These are phyloP conservation scores for Orius insidiosus DNA, from an alignment of 1,140 invertebrate species.

Conservation along the genomic window DNA sequence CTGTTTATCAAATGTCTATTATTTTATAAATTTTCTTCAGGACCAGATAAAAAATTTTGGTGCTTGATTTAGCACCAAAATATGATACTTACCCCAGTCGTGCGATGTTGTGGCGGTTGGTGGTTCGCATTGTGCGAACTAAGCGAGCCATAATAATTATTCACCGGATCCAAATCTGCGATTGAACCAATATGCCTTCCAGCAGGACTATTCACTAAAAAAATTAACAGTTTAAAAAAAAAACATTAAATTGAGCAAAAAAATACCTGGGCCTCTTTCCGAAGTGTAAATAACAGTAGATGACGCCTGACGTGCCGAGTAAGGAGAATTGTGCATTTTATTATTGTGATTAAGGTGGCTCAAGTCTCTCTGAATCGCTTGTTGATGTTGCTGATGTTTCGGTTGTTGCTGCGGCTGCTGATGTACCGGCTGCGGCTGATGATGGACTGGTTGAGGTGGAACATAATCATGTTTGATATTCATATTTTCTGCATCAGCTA, in stretches of 20 bases:
- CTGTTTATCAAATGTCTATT: too few species aligned
- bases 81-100: conserved; percentile 18
- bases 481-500: conserved; percentile 21
- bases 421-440: conserved; percentile 12
- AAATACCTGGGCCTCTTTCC: conserved; percentile 43
- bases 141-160: conserved; percentile 71
- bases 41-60: too few species aligned
- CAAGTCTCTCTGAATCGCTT: conserved; percentile 5
- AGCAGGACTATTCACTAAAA: conserved; percentile 41
- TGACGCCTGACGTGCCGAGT: conserved; percentile 49
- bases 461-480: conserved; percentile 23
- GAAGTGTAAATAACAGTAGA: conserved; percentile 72
- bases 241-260: too few species aligned
- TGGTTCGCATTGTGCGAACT: conserved; percentile 27
- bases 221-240: too few species aligned
- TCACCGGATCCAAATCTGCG: conserved; percentile 87
- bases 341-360: conserved; percentile 9
- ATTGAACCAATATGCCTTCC: conserved; percentile 73
- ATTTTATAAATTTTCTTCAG: too few species aligned
- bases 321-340: conserved; percentile 38
- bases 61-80: too few species aligned
- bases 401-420: conserved; percentile 23
- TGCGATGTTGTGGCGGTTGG: conserved; percentile 9
- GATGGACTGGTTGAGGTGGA: conserved; percentile 6
- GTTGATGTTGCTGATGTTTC: conserved; percentile 19